These are phyloP conservation scores for Zootoca vivipara DNA, from an alignment of 2,113 vertebrate species.

Conservation along the genomic window DNA sequence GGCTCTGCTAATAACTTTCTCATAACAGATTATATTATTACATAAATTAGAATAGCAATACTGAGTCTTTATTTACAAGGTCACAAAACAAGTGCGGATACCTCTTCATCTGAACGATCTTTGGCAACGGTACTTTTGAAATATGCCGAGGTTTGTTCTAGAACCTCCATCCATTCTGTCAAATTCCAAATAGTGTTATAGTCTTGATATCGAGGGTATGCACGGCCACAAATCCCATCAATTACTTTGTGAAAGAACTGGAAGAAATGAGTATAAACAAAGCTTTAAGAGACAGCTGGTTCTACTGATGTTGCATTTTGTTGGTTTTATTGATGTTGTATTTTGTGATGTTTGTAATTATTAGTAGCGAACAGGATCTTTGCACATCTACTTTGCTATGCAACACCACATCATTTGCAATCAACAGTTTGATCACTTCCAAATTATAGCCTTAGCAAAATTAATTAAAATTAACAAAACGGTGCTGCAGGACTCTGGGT, in stretches of 20 bases:
- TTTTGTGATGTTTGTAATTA: neutral
- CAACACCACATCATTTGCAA: neutral
- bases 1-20: neutral
- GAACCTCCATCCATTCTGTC: slow-evolving; percentile 83
- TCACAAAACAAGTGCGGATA: slow-evolving; percentile 49
- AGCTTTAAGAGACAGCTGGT: accelerated
- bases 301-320: neutral
- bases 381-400: neutral
- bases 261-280: neutral
- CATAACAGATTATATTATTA: neutral
- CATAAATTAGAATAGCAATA: neutral
- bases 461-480: neutral
- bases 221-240: slow-evolving; percentile 88
- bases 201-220: slow-evolving; percentile 78
- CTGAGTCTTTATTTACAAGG: accelerated
- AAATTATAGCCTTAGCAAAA: neutral
- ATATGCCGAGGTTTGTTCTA: slow-evolving; percentile 69
- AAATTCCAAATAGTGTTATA: slow-evolving; percentile 82
- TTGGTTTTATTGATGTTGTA: neutral
- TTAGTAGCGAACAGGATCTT: neutral
- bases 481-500: neutral
- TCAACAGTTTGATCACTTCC: neutral
- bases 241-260: slow-evolving; percentile 89
- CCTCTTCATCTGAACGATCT: slow-evolving; percentile 84
- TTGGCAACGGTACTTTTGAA: slow-evolving; percentile 80